Evolutionary conservation across 2,888 invertebrate species (phyloP).

Genomic region (Noctua janthe): DNA sequence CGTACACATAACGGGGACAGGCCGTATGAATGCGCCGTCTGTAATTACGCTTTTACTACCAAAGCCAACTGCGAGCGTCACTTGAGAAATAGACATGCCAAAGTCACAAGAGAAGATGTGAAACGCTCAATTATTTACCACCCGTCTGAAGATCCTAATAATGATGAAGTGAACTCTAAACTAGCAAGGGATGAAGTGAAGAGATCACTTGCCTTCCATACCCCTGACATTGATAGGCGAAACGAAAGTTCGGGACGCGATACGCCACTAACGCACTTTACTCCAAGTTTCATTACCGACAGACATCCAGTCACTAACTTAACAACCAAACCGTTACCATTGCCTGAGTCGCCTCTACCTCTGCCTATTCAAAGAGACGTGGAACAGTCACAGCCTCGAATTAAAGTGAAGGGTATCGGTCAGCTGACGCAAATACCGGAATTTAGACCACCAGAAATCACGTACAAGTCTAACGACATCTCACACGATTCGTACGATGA

Average conservation of each 20-base stretch:
- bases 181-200: constrained; percentile 89
- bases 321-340: constrained; percentile 77
- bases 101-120: constrained; percentile 96
- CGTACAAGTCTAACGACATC: constrained; percentile 80
- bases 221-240: constrained; percentile 88
- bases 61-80: constrained; percentile 99
- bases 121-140: constrained; percentile 97
- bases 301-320: constrained; percentile 85
- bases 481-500: constrained; percentile 85
- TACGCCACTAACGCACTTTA: constrained; percentile 85
- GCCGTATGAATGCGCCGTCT: constrained; percentile 98
- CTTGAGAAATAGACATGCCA: constrained; percentile 97
- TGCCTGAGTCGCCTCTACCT: constrained; percentile 79
- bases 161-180: constrained; percentile 92
- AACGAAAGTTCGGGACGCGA: constrained; percentile 83
- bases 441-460: constrained; percentile 82
- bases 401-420: constrained; percentile 92
- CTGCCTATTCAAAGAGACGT: constrained; percentile 77
- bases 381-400: constrained; percentile 85
- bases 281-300: constrained; percentile 86
- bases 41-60: constrained; percentile 98
- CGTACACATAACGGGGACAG: constrained; percentile 98
- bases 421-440: constrained; percentile 91
- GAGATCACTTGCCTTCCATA: constrained; percentile 89
- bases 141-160: constrained; percentile 95